Evolutionary conservation across 92 coral and sea anemone species (phyloP).

Genomic region (Palythoa heliodiscus): DNA sequence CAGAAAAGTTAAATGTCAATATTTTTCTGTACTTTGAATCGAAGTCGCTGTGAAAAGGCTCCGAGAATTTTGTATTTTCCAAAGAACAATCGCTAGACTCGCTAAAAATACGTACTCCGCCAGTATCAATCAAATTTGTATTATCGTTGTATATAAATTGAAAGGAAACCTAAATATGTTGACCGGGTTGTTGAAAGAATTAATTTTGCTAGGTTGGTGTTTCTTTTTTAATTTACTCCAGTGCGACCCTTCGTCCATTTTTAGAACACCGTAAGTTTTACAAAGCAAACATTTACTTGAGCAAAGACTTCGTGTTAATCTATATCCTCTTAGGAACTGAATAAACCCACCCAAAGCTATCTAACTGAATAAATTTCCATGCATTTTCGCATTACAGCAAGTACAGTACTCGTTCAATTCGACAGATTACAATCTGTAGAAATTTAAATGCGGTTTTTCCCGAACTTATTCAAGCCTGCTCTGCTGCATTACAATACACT

Average conservation of each 20-base stretch:
- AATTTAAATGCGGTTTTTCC: neutral
- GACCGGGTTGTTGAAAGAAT: neutral
- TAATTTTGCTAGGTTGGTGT: neutral
- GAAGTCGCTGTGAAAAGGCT: no score
- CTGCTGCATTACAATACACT: neutral
- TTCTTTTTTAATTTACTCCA: neutral
- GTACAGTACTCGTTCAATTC: neutral
- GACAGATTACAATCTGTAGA: neutral
- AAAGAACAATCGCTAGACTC: no score
- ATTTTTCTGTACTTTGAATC: no score
- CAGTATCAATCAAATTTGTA: neutral
- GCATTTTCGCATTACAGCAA: neutral
- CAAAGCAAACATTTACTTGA: neutral
- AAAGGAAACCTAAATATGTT: neutral
- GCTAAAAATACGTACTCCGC: no score
- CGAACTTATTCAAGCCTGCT: neutral
- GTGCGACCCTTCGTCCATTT: neutral
- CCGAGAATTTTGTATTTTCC: no score
- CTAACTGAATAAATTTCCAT: neutral
- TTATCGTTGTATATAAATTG: neutral
- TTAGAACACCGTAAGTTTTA: neutral
- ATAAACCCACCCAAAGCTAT: neutral
- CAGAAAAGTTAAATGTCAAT: no score
- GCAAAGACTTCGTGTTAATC: neutral
- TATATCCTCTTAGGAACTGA: neutral